Base-by-base conservation (phyloP, 2,888 invertebrate genomes). In the Eudemis profundana region DNA sequence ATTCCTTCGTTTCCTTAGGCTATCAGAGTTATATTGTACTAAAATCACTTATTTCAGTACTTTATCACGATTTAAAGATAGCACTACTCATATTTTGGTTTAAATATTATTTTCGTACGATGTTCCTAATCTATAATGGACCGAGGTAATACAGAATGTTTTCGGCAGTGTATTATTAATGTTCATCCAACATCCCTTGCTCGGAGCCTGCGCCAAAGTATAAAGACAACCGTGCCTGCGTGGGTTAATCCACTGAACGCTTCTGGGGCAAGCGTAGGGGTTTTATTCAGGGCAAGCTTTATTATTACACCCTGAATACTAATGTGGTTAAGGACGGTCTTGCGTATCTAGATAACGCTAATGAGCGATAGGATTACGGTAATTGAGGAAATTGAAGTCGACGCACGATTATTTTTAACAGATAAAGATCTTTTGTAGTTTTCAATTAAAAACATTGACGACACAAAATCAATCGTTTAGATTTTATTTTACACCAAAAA, bases 91-190 rank as follows among this genome's bases (percentile, higher is more conserved):
- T n/a, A n/a, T n/a, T n/a, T n/a, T n/a, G n/a, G n/a, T n/a, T n/a
- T n/a, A n/a, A n/a, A n/a, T n/a, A n/a, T n/a, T n/a, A n/a, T n/a
- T n/a, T n/a, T n/a, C n/a, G n/a, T n/a, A n/a, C n/a, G n/a, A n/a
- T n/a, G n/a, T n/a, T n/a, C n/a, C n/a, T n/a, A n/a, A n/a, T n/a
- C n/a, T n/a, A n/a, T n/a, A n/a, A n/a, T n/a, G n/a, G n/a, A n/a
- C n/a, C n/a, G n/a, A n/a, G n/a, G n/a, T 17, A 42, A 17, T 17
- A 19, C 19, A 33, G 7, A 44, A 56, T 44, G 27, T 42, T 44
- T 54, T 44, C 15, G 42, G 29, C n/a, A 27, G 42, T 17, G 10
- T 56, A 56, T 53, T 53, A 53, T 56, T 56, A 56, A 44, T 56
- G 56, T 56, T 56, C 56, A 56, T 12, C 56, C 33, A 42, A 40